Conservation (phyloP, 2,888 invertebrate species). For the Coenonympha glycerion region DNA sequence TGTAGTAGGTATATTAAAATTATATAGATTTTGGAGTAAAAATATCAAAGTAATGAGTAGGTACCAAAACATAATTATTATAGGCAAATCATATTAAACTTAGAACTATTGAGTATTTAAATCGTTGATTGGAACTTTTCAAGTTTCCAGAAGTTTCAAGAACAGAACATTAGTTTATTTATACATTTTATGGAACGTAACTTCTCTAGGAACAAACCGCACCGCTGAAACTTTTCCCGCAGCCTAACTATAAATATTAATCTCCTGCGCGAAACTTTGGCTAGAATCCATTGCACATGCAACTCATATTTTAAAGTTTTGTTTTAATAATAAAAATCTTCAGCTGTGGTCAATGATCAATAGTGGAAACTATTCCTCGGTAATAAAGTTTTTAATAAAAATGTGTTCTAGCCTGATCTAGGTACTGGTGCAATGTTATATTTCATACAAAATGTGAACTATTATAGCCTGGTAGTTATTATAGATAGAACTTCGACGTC, state of each 20-base stretch:
- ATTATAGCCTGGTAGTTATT: too few species aligned
- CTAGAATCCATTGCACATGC: not conserved
- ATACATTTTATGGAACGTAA: conserved; percentile 1
- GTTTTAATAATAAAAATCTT: not conserved
- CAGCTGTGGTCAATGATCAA: not conserved
- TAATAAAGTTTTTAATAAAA: too few species aligned
- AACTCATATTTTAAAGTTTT: not conserved
- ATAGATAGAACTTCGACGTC: too few species aligned
- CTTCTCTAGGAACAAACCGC: conserved; percentile 5
- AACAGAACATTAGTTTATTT: conserved; percentile 2
- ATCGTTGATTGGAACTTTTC: not conserved
- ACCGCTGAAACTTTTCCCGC: not conserved
- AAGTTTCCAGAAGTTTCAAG: conserved; percentile 2
- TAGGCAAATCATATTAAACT: too few species aligned
- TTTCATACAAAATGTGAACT: too few species aligned
- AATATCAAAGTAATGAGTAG: too few species aligned
- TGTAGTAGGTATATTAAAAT: too few species aligned
- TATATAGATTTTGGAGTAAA: too few species aligned
- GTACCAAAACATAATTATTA: too few species aligned
- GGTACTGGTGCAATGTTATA: conserved; percentile 20
- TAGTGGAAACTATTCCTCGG: too few species aligned
- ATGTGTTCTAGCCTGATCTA: too few species aligned
- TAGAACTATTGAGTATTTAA: too few species aligned
- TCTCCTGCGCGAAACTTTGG: not conserved
- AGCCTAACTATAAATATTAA: conserved; percentile 6